Conservation (phyloP, 1,140 invertebrate genomes). For the Drosophila cardini region DNA sequence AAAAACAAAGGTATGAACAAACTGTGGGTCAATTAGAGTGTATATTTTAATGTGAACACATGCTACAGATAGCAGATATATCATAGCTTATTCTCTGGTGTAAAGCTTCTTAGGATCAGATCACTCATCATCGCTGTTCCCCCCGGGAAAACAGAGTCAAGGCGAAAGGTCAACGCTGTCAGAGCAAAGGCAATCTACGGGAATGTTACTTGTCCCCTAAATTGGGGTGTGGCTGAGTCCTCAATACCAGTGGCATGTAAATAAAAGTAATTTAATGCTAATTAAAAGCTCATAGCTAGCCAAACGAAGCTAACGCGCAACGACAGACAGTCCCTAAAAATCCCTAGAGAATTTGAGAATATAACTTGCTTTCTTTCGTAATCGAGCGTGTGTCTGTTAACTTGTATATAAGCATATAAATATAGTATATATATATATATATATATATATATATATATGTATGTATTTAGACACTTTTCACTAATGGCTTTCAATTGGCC, state of each 20-base stretch:
- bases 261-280: slow-evolving; percentile 81
- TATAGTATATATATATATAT: background rate
- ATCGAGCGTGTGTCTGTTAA: background rate
- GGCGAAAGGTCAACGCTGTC: slow-evolving; percentile 10
- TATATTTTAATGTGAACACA: background rate
- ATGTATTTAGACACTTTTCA: slow-evolving; percentile 44
- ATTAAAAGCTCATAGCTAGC: slow-evolving; percentile 64
- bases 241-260: slow-evolving; percentile 57
- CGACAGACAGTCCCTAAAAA: background rate
- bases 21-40: slow-evolving; percentile 7
- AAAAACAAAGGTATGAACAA: background rate
- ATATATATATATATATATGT: background rate
- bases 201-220: background rate
- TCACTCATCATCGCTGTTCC: slow-evolving; percentile 1
- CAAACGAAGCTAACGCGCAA: slow-evolving; percentile 3
- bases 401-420: no score
- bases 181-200: slow-evolving; percentile 5
- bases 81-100: slow-evolving; percentile 14
- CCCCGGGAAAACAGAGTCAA: background rate
- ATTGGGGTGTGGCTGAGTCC: slow-evolving; percentile 45
- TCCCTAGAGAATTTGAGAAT: background rate
- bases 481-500: slow-evolving; percentile 77
- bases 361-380: background rate
- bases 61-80: background rate
- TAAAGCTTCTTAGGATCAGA: slow-evolving; percentile 7